phyloP scores from a whole-genome alignment of 2,888 invertebrate genomes.

The Palloptera scutellata region DNA sequence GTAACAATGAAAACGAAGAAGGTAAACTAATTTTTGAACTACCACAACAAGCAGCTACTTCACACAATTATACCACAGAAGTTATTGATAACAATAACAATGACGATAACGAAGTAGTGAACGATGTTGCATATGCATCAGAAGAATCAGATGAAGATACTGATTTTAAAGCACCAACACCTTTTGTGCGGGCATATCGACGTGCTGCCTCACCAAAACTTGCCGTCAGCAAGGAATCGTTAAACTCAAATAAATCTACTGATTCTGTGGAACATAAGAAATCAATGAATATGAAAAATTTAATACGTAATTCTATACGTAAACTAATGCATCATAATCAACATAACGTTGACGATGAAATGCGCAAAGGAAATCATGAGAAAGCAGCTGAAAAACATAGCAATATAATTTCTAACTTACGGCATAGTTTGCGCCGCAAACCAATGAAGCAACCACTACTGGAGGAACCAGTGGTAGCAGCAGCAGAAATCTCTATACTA shows the following conservation, averaged over 20 bases:
- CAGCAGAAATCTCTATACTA: conserved; percentile 56
- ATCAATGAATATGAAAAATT: conserved; percentile 46
- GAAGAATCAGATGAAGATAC: conserved; percentile 44
- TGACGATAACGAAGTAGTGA: neutral
- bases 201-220: conserved; percentile 40
- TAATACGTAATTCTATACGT: conserved; percentile 61
- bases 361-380: conserved; percentile 24
- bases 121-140: conserved; percentile 47
- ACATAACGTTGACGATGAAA: conserved; percentile 19
- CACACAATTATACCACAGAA: neutral
- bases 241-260: conserved; percentile 44
- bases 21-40: no score
- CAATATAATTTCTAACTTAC: conserved; percentile 46
- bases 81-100: neutral
- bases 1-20: neutral
- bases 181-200: conserved; percentile 61
- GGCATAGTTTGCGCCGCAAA: conserved; percentile 59
- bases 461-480: conserved; percentile 13
- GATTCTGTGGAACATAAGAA: conserved; percentile 41
- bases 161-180: conserved; percentile 56
- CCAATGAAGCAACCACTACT: conserved; percentile 39
- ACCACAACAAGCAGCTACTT: no score
- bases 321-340: conserved; percentile 54
- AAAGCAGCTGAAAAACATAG: conserved; percentile 16
- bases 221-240: conserved; percentile 47